Percentiles rank a stretch among this genome's conserved stretches.
phyloP scores from a whole-genome alignment of 2,888 invertebrate genomes.

The Tryphoninae sp. region DNA sequence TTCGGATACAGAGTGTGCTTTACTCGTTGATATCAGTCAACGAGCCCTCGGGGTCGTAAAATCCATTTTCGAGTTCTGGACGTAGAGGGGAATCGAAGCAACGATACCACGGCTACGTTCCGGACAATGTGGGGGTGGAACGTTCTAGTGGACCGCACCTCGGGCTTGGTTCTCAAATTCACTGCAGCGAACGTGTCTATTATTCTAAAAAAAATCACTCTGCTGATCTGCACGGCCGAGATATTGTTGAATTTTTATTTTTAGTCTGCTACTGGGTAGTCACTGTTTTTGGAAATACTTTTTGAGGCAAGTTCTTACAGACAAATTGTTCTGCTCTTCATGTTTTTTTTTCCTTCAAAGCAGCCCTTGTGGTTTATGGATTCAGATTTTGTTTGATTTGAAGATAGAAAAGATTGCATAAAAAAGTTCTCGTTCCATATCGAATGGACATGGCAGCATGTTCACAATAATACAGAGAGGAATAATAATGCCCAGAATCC shows the following conservation, averaged over 20 bases:
- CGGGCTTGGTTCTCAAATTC: slow-evolving; percentile 13
- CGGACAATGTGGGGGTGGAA: slow-evolving; percentile 7
- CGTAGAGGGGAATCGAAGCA: slow-evolving; percentile 12
- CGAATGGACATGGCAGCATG: too few species aligned
- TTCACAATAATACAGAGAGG: background rate
- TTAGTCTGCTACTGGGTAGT: slow-evolving; percentile 1
- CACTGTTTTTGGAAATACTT: slow-evolving; percentile 7
- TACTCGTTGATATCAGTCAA: slow-evolving; percentile 70
- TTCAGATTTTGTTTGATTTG: too few species aligned
- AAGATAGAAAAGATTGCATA: too few species aligned
- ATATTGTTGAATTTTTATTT: slow-evolving; percentile 29
- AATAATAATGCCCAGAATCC: background rate
- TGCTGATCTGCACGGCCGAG: slow-evolving; percentile 35
- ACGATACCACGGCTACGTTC: background rate
- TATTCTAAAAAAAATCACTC: slow-evolving; percentile 47
- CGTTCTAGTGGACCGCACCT: background rate
- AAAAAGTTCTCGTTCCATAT: too few species aligned
- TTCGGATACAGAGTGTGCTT: slow-evolving; percentile 47
- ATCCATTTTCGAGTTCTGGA: slow-evolving; percentile 68
- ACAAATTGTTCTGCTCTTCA: too few species aligned
- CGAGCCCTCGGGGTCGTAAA: slow-evolving; percentile 64
- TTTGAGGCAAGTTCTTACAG: too few species aligned
- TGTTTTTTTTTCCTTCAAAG: too few species aligned
- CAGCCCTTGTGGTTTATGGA: too few species aligned
- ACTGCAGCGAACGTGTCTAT: background rate